Base-by-base conservation (phyloP, 1,140 invertebrate species). In the Liolophura sinensis region DNA sequence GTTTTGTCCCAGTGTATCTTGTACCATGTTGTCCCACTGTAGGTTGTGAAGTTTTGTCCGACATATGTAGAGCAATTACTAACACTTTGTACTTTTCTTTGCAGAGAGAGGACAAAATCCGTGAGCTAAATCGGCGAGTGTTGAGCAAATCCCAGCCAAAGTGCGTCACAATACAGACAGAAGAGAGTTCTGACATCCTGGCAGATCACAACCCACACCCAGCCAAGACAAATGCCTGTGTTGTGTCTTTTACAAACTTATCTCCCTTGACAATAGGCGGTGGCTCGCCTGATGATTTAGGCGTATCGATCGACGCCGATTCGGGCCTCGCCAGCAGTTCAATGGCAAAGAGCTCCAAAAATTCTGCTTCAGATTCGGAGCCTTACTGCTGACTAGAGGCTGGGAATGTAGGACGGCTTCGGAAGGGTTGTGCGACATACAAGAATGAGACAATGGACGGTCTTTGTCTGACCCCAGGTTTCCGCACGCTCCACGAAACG, bases 281-380 rank as follows among this genome's bases (percentile, higher is more conserved):
- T 18, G 24, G 6, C 46, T 31, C 25, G 9, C 27, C 46, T 49
- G 16, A 49, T 20, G 20, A 60, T 46, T 22, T 40, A 27, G 58
- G 27, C 58, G 27, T 47, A 60, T 12, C 15, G 15, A 16, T 60
- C 16, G 20, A 27, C 25, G 47, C 27, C 25, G 12, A 40, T 60
- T 47, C 27, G 15, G 47, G 9, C 14, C 9, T 62, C 1, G n/a
- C 27, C 18, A 24, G 65, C 31, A 60, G 65, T 27, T 60, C 69
- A 1, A 54, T 65, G 52, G 59, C 68, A 16, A 71, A 66, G 51
- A 67, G 65, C 58, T 63, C 62, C 27, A 59, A 67, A 40, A 62
- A 62, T 46, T 64, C 61, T 12, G 64, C 65, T 49, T 67, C 69
- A 1, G 69, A 67, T 20, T 57, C 61, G 20, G 69, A 71, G 16